Conservation (phyloP, 2,797 vertebrate species). For the Buphagus erythrorhynchus region DNA sequence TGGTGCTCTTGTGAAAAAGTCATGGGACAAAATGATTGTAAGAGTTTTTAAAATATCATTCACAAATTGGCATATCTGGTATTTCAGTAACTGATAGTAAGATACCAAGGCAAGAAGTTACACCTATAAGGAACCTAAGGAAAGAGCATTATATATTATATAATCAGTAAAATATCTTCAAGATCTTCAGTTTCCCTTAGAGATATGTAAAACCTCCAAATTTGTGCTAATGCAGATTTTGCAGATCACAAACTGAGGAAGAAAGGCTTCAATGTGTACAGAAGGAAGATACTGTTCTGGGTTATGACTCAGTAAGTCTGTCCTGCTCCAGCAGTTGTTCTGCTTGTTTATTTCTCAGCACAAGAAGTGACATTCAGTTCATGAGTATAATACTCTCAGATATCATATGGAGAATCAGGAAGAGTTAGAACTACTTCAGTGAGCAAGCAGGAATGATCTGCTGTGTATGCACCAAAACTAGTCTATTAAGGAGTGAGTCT, state of each 20-base stretch:
- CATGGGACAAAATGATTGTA: not conserved
- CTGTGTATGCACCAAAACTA: not conserved
- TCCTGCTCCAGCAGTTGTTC: not conserved
- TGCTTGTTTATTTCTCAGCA: not conserved
- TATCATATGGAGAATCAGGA: not conserved
- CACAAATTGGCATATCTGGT: not conserved
- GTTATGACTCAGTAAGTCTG: not conserved
- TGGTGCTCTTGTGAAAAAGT: not conserved
- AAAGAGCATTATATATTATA: not conserved
- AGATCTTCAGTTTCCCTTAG: not conserved
- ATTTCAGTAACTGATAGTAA: not conserved
- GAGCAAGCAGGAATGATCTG: not conserved
- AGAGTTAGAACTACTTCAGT: not conserved
- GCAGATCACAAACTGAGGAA: not conserved
- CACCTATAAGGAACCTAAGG: not conserved
- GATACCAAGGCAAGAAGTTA: not conserved
- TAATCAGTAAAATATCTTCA: not conserved
- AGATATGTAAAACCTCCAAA: not conserved
- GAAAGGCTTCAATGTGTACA: not conserved
- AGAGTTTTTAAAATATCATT: not conserved
- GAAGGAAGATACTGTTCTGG: not conserved
- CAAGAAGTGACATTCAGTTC: not conserved
- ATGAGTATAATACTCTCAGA: not conserved
- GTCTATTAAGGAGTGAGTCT: conserved; percentile 6
- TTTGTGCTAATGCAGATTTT: not conserved